Evolutionary conservation across 2,888 invertebrate genomes (phyloP), one percentile per base, ranked within the genome.

Genomic region (Heliconius aoede): DNA sequence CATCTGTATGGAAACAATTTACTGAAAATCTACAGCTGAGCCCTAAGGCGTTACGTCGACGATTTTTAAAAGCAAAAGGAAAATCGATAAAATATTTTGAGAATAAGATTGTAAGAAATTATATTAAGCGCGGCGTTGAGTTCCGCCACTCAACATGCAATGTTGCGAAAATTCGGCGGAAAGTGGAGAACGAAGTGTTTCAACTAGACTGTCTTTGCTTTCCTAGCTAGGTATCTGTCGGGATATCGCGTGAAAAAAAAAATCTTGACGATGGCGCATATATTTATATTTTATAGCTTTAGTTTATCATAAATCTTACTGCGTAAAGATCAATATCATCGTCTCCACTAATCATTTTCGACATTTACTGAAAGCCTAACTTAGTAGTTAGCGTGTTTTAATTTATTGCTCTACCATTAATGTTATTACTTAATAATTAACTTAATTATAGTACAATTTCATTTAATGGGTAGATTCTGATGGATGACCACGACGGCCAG

Each of bases 331-430:
- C 24, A 7, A 32, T 69, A 55, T 69, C 69, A 60, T 72, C 26
- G 40, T 60, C 4, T 3, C 26, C 28, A 32, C 61, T 68, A 68
- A 58, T 61, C 24, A 40, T 68, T 68, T 74, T 74, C 68, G 74
- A 68, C 60, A 46, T 60, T 60, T 68, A 68, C 68, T 60, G 67
- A 74, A 74, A 60, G 58, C 36, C 26, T 65, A 73, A 40, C 28
- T 46, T 67, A 13, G 68, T 40, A 74, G 60, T 61, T 74, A 65
- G 36, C 65, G 36, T 73, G 73, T 36, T 65, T 55, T 55, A 36
- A 73, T 73, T 65, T 24, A 73, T 73, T 46, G 61, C 61, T 72
- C 61, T 61, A 72, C 40, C 36, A 61, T 55, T 71, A 55, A n/a
- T 61, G 15, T 73, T 64, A 73, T 55, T 65, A 55, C 55, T 69